phyloP scores from a whole-genome alignment of 2,797 vertebrate species.

The Zalophus californianus region DNA sequence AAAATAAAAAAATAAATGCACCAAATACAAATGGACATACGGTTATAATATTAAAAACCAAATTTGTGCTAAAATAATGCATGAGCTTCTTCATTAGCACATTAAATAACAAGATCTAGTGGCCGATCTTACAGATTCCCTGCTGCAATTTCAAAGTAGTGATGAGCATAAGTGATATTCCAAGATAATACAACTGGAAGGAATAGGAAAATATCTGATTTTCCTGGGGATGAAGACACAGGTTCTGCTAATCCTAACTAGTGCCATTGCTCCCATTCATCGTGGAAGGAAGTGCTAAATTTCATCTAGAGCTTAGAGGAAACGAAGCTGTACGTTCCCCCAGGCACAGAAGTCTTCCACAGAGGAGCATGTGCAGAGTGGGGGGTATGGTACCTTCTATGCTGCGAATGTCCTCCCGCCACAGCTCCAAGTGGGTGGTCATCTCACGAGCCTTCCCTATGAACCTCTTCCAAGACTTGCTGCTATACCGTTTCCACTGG shows the following conservation, averaged over 20 bases:
- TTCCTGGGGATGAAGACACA: not conserved
- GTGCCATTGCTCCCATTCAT: fast-evolving
- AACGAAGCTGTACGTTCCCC: fast-evolving
- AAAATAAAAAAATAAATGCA: not conserved
- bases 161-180: not conserved
- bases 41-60: not conserved
- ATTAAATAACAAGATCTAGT: not conserved
- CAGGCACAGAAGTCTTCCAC: fast-evolving
- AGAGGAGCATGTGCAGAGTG: not conserved
- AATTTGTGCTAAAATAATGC: not conserved
- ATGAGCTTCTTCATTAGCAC: not conserved
- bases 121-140: not conserved
- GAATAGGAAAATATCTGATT: not conserved
- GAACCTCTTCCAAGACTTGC: constrained; percentile 89
- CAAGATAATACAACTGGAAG: not conserved
- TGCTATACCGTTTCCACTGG: constrained; percentile 88
- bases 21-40: not conserved
- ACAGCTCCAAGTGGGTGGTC: constrained; percentile 91
- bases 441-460: constrained; percentile 86
- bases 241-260: not conserved
- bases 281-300: not conserved
- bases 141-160: not conserved
- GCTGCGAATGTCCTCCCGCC: constrained; percentile 93
- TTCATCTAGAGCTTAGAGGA: not conserved
- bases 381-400: constrained; percentile 91